Conservation (phyloP, 2,888 invertebrate species). For the Argyra leucocephala region DNA sequence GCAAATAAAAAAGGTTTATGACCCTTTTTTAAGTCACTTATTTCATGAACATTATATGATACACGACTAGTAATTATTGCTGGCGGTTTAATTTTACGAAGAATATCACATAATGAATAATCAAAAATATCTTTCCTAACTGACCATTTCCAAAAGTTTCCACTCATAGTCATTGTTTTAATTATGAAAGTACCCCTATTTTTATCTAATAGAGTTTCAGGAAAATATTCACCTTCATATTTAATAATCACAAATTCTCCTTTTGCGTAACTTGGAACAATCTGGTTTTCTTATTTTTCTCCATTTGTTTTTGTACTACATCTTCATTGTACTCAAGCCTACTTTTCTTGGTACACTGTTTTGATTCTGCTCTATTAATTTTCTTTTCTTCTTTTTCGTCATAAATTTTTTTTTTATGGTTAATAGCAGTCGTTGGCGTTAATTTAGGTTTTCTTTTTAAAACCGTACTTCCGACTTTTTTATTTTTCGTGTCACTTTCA, state of each 20-base stretch:
- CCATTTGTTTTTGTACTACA: too few relatives aligned
- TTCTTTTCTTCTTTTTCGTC: neutral
- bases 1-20: too few relatives aligned
- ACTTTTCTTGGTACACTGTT: too few relatives aligned
- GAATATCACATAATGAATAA: neutral
- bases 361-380: too few relatives aligned
- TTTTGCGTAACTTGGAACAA: too few relatives aligned
- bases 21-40: neutral
- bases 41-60: neutral
- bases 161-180: neutral
- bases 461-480: constrained; percentile 14
- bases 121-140: neutral
- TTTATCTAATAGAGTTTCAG: neutral
- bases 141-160: neutral
- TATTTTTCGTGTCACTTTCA: neutral
- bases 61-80: neutral
- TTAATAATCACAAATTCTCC: neutral
- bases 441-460: constrained; percentile 15
- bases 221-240: neutral
- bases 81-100: neutral
- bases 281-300: too few relatives aligned
- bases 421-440: constrained; percentile 20
- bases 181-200: neutral
- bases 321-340: too few relatives aligned
- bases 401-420: constrained; percentile 13